Evolutionary conservation across 2,888 invertebrate genomes (phyloP), one percentile per base, ranked within the genome.

Genomic region (Onthophagus sagittarius): DNA sequence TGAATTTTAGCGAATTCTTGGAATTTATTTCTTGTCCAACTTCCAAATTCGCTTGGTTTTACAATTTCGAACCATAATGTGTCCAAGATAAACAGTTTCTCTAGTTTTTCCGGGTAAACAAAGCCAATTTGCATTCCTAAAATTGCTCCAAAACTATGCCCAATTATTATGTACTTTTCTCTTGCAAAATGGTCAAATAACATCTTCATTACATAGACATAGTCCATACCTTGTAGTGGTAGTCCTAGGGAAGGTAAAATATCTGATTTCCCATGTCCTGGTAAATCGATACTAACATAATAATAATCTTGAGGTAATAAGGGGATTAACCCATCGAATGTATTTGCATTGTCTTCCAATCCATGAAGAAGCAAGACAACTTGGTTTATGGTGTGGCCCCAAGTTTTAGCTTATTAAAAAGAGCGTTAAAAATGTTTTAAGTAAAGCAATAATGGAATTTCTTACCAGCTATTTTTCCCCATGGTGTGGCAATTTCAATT

Each of bases 361-460:
- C 89, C 90, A 75, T 89, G 90, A 33, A 88, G 84, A 5, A 88
- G 85, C 14, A 90, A 79, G 9, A 89, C 86, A 0, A 89, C 88
- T 0, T 87, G 86, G 33, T 86, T 83, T 7, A 80, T 79, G 77
- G 85, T 84, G 72, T 86, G 82, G 0, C 90, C 90, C 89, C 89
- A 89, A 73, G 88, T 87, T 79, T 89, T 84, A 13, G 88, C 89
- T 23, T 89, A 82, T 0, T 83, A 83, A 67, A 72, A 77, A 71
- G 65, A 62, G 15, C 32, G 53, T 32, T 14, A 62, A 63, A 15
- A 31, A 23, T 7, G 65, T 5, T 65, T 65, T 65, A n/a, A n/a
- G 63, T 65, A 7, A 63, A 6, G 15, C n/a, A 9, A 70, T 64
- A 71, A 70, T 65, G 62, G 15, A 70, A 62, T 71, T 73, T 71